These are phyloP conservation scores for Salvelinus namaycush DNA, from an alignment of 2,113 vertebrate species.

Conservation along the genomic window DNA sequence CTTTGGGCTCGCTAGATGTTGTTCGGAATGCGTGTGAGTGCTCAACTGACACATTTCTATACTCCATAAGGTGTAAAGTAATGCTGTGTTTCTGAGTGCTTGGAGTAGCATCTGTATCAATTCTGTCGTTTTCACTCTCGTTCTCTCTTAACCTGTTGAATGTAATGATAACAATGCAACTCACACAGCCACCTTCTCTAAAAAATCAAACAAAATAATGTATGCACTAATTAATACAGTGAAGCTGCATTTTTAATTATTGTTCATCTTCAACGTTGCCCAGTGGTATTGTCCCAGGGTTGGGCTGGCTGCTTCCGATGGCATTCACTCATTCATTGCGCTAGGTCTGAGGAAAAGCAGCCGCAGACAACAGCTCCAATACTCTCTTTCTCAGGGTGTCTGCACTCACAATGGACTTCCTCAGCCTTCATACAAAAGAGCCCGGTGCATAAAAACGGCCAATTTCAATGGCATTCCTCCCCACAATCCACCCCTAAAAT, in stretches of 20 bases:
- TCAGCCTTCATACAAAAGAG: conserved; percentile 72
- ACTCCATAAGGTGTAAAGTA: no score
- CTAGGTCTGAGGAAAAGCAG: conserved; percentile 63
- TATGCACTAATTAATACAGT: conserved; percentile 73
- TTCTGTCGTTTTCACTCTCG: conserved; percentile 47
- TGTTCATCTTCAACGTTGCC: conserved; percentile 71
- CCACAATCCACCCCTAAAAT: conserved; percentile 66
- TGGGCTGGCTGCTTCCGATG: conserved; percentile 69
- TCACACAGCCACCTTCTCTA: background rate
- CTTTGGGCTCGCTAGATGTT: no score
- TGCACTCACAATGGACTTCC: conserved; percentile 76
- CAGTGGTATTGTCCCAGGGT: conserved; percentile 63
- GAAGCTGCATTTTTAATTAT: conserved; percentile 62
- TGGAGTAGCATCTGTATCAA: conserved; percentile 2
- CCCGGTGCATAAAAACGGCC: conserved; percentile 63
- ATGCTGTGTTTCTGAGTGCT: no score
- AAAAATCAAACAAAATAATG: conserved; percentile 57
- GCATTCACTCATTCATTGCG: conserved; percentile 68
- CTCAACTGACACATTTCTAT: background rate
- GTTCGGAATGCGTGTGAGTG: no score
- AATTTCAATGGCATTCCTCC: conserved; percentile 78
- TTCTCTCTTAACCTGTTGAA: conserved; percentile 49
- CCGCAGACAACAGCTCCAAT: conserved; percentile 69
- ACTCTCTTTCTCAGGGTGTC: conserved; percentile 75
- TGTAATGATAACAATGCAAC: conserved; percentile 25